phyloP scores from a whole-genome alignment of 2,113 vertebrate genomes.

The Hydropotes inermis region DNA sequence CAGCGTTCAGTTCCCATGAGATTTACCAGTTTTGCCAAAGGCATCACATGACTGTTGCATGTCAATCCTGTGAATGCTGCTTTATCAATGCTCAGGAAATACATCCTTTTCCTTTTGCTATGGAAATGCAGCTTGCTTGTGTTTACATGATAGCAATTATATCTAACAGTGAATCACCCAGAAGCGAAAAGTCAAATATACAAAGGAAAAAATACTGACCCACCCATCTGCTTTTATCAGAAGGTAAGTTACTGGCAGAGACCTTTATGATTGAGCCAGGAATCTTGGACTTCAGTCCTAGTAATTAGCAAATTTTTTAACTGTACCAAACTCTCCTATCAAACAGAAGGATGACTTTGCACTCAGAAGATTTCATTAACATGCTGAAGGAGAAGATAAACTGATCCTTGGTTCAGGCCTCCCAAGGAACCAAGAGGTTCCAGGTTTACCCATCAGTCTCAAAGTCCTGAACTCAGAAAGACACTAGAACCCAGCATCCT shows the following conservation, averaged over 20 bases:
- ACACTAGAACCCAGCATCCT: accelerated
- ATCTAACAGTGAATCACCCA: not conserved
- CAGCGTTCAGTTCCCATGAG: not conserved
- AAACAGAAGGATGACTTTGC: not conserved
- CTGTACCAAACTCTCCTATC: not conserved
- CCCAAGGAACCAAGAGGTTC: not conserved
- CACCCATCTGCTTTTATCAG: not conserved
- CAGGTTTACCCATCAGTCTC: too few relatives aligned
- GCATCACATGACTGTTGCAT: not conserved
- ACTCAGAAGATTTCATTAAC: not conserved
- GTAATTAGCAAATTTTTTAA: not conserved
- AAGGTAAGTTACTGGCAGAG: not conserved
- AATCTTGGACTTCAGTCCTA: not conserved
- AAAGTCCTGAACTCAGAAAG: not conserved
- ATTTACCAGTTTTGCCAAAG: not conserved
- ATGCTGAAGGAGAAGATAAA: not conserved
- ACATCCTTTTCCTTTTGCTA: not conserved
- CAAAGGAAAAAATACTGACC: not conserved
- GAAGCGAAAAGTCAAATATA: not conserved
- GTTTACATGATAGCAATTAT: not conserved
- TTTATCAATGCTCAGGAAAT: not conserved
- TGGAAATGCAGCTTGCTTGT: not conserved
- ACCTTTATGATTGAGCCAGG: not conserved
- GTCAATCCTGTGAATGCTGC: too few relatives aligned
- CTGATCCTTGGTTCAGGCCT: not conserved